Base-by-base conservation (phyloP, 2,888 invertebrate genomes). In the Amphipyra berbera region DNA sequence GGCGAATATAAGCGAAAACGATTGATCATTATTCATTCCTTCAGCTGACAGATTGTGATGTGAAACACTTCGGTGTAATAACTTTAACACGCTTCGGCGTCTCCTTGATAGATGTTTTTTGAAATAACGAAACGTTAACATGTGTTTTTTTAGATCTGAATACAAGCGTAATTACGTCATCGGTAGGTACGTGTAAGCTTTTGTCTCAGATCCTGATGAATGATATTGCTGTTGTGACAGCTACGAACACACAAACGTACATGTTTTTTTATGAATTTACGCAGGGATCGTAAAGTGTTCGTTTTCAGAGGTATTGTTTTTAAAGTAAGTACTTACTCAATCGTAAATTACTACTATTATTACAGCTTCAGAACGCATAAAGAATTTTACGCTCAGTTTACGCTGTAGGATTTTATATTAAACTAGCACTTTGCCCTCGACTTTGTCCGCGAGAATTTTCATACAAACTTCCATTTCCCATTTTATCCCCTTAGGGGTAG, bases 11-110 rank as follows among this genome's bases (percentile, higher is more conserved):
- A 89, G 88, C 85, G 85, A 86, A 88, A 87, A 75, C 85, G 84
- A 89, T 90, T 86, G 83, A 88, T 90, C 92, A 90, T 92, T 89
- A 92, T 86, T 92, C 90, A 92, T 91, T 88, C 84, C 82, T 81
- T 84, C 78, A 86, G 83, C 84, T 90, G 92, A 93, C 91, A 90
- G 89, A 89, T 87, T 91, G 86, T 89, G 89, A 91, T 88, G 90
- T 88, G 87, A 88, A 91, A 90, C 87, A 89, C 90, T 90, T 88
- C 83, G 79, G 78, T 81, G 85, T 88, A 89, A 91, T 89, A 88
- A 88, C 85, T 89, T 90, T 88, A 90, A 90, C 91, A 88, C 88
- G 84, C 78, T 82, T 78, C 78, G 73, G 78, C 83, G 82, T 85
- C 83, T 84, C 75, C 81, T 79, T 86, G 86, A 87, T 87, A 82